These are phyloP conservation scores for Actinemys pallida DNA, from an alignment of 2,113 vertebrate species.

Conservation along the genomic window DNA sequence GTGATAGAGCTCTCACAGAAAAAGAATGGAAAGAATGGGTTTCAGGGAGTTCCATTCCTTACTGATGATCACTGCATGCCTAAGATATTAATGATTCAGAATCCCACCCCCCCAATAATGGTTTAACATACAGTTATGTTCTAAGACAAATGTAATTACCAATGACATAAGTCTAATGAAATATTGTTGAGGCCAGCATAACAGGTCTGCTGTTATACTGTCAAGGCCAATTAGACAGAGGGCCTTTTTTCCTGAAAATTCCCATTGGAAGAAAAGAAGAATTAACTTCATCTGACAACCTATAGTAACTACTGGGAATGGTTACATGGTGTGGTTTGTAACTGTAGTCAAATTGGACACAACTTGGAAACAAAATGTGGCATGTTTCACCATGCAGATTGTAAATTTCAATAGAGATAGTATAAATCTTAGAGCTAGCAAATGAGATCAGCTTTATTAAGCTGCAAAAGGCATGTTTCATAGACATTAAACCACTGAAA, in stretches of 20 bases:
- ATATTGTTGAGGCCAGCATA: conserved; percentile 13
- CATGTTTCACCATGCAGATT: background rate
- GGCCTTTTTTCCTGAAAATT: background rate
- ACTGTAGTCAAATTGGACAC: background rate
- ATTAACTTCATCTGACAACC: conserved; percentile 19
- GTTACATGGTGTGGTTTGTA: background rate
- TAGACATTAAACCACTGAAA: background rate
- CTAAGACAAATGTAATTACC: conserved; percentile 49
- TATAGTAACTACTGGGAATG: background rate
- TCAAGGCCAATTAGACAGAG: conserved; percentile 47
- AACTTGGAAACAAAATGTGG: conserved; percentile 1
- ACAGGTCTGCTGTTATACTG: conserved; percentile 20
- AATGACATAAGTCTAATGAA: conserved; percentile 12
- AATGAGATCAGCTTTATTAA: background rate
- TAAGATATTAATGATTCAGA: background rate
- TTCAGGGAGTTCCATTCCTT: background rate
- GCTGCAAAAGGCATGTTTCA: background rate
- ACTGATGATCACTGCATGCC: background rate
- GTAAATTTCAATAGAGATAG: background rate
- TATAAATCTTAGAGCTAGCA: background rate
- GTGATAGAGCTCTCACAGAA: background rate
- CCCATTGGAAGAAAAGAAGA: conserved; percentile 50
- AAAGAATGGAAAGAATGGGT: background rate
- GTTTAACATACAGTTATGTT: conserved; percentile 22
- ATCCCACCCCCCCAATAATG: background rate